Evolutionary conservation across 2,888 invertebrate species (phyloP).

Genomic region (Ernsta delagoae): DNA sequence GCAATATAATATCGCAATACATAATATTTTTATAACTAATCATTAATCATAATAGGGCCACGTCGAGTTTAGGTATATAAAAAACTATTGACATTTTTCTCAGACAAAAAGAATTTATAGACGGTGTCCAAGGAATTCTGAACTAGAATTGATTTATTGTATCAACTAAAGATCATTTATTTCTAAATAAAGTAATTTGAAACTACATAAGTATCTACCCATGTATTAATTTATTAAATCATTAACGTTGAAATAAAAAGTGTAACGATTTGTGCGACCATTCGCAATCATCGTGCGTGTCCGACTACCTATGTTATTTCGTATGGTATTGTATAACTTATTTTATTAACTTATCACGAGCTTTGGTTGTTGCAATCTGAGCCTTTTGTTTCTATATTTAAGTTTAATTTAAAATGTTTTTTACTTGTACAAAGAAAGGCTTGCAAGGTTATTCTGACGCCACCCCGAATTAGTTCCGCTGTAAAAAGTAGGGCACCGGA

Average conservation of each 20-base stretch:
- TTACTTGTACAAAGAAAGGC: slow-evolving; percentile 20
- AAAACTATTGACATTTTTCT: too few species aligned
- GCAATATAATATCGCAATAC: too few species aligned
- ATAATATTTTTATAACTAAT: too few species aligned
- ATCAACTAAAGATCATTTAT: too few species aligned
- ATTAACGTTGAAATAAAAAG: slow-evolving; percentile 30
- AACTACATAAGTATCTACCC: too few species aligned
- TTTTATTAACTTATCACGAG: slow-evolving; percentile 34
- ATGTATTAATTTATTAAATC: background rate
- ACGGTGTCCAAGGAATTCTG: too few species aligned
- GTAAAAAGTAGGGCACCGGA: slow-evolving; percentile 62
- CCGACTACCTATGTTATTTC: slow-evolving; percentile 38
- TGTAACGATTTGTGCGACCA: slow-evolving; percentile 25
- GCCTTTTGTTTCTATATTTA: slow-evolving; percentile 13
- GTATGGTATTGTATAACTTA: slow-evolving; percentile 34
- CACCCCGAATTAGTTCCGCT: slow-evolving; percentile 67
- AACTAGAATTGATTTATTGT: too few species aligned
- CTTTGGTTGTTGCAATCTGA: slow-evolving; percentile 40
- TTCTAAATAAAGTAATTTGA: too few species aligned
- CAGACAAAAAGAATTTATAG: too few species aligned
- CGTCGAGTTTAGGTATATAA: too few species aligned
- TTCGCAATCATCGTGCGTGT: slow-evolving; percentile 38
- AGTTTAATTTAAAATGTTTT: slow-evolving; percentile 26
- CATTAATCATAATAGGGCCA: too few species aligned
- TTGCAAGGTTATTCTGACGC: slow-evolving; percentile 53